phyloP scores from a whole-genome alignment of 1,140 invertebrate species.

The Tetramorium simillimum region DNA sequence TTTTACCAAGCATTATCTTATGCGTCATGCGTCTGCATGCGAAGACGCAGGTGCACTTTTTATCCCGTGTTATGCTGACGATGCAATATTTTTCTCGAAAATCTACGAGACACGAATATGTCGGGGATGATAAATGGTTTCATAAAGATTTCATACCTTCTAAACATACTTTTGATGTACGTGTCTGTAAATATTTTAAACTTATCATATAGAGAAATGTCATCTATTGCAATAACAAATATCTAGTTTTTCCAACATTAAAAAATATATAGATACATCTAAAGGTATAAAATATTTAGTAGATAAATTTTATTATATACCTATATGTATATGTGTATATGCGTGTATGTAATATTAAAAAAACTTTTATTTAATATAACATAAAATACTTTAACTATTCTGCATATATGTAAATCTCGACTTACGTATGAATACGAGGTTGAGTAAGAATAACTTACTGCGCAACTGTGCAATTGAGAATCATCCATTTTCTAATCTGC shows the following conservation, averaged over 20 bases:
- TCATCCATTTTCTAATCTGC: not conserved
- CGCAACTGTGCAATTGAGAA: not conserved
- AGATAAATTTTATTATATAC: not conserved
- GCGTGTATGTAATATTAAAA: not conserved
- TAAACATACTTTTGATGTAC: not conserved
- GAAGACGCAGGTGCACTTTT: constrained; percentile 50
- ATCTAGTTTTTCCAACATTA: not conserved
- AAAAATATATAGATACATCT: not conserved
- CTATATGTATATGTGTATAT: not conserved
- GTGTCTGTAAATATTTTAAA: constrained; percentile 19
- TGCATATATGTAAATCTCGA: not conserved
- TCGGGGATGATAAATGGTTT: constrained; percentile 51
- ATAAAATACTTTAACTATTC: not conserved
- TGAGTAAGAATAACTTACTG: not conserved
- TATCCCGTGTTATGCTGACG: constrained; percentile 18
- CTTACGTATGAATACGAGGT: not conserved
- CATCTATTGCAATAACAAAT: constrained; percentile 2
- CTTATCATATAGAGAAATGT: not conserved
- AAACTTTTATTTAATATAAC: not conserved
- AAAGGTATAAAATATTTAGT: not conserved
- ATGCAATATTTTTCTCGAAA: constrained; percentile 58
- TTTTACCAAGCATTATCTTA: constrained; percentile 56
- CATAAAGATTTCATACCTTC: constrained; percentile 34
- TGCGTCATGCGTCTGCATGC: constrained; percentile 10
- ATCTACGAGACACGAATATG: constrained; percentile 14